Conservation (phyloP, 2,888 invertebrate species). For the Coenonympha glycerion region DNA sequence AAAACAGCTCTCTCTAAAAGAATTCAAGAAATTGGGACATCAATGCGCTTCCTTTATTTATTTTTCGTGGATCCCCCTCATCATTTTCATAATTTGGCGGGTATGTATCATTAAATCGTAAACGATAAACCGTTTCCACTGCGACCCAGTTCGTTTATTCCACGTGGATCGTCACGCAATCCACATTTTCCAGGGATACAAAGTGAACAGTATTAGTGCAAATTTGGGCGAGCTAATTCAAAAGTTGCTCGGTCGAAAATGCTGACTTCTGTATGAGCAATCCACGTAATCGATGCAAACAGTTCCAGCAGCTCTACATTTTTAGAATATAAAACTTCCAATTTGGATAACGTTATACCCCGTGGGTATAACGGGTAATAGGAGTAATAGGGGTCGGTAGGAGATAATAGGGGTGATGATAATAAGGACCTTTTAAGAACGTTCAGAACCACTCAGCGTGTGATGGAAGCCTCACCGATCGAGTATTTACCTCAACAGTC, state of each 20-base stretch:
- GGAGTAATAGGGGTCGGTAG: too few relatives aligned
- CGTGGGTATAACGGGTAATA: too few relatives aligned
- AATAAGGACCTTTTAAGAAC: too few relatives aligned
- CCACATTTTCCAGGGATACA: conserved; percentile 34
- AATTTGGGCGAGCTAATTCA: conserved; percentile 32
- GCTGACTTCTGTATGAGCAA: conserved; percentile 21
- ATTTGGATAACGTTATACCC: too few relatives aligned
- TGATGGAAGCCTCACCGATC: too few relatives aligned
- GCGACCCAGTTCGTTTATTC: conserved; percentile 56
- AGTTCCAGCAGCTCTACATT: not conserved
- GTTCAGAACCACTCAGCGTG: too few relatives aligned
- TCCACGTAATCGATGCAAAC: conserved; percentile 24
- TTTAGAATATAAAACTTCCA: not conserved
- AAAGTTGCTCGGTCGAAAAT: conserved; percentile 28
- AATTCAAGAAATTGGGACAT: not conserved
- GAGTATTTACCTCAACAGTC: too few relatives aligned
- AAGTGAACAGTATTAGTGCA: conserved; percentile 21
- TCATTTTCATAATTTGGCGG: conserved; percentile 46
- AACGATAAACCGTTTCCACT: conserved; percentile 46
- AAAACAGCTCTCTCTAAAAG: not conserved
- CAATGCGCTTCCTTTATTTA: conserved; percentile 18
- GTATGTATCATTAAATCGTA: conserved; percentile 59
- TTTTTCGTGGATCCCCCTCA: conserved; percentile 19
- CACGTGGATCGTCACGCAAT: conserved; percentile 50
- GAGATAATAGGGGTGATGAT: too few relatives aligned